Base-by-base conservation (phyloP, 2,888 invertebrate genomes). In the Stegana nigrithorax region DNA sequence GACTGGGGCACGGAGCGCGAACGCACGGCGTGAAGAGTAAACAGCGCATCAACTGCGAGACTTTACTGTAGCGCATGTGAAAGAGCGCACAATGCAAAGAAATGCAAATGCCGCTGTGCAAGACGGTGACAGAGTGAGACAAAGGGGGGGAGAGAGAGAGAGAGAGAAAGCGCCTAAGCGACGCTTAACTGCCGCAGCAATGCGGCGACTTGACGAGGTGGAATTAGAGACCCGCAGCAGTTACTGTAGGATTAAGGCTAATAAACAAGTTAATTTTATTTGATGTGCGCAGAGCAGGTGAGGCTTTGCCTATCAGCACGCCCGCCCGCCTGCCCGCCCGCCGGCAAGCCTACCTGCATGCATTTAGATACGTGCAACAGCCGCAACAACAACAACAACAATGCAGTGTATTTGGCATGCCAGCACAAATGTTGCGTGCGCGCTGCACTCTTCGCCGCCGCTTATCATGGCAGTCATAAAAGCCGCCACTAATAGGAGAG, bases 191-290 rank as follows among this genome's bases (percentile, higher is more conserved):
- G 67, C 17, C 26, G 47, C 32, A 47, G 36, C 53, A 55, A 32
- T 12, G 32, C 21, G n/a, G n/a, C n/a, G n/a, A n/a, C n/a, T n/a
- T n/a, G n/a, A n/a, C n/a, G n/a, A n/a, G n/a, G 23, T 55, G 50
- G 50, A 14, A 50, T 55, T 55, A 55, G n/a, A 74, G 72, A 70
- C 75, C 75, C 79, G 75, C 79, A n/a, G n/a, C n/a, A 75, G 79
- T 68, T 77, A 68, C 63, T 61, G 14, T 47, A 2, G 59, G 50
- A 45, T 59, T 59, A 56, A 60, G 73, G 66, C 65, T 66, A 70
- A 72, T 75, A 75, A 75, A 75, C 73, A 68, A 75, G 73, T 65
- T 75, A 78, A 75, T 67, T 75, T 75, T 79, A 79, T 60, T 32
- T 55, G 32, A 36, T 21, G n/a, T n/a, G n/a, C n/a, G n/a, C n/a